phyloP scores from a whole-genome alignment of 1,140 invertebrate species.

The Ericerus pela region DNA sequence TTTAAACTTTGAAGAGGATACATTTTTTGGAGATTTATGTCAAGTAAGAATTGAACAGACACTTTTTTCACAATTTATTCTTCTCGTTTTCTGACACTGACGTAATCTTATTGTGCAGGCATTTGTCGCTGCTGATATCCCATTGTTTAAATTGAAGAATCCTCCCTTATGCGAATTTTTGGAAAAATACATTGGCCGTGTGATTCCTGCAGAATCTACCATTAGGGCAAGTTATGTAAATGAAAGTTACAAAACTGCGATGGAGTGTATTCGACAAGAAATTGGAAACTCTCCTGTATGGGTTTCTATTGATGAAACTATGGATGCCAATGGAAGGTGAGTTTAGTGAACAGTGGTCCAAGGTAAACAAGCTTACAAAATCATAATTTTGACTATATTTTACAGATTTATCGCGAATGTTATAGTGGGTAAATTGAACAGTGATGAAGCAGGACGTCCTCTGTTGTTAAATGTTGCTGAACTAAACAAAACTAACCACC shows the following conservation, averaged over 20 bases:
- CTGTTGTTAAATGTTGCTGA: background rate
- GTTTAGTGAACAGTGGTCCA: background rate
- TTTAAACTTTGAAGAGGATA: background rate
- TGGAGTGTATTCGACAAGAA: background rate
- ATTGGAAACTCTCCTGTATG: slow-evolving; percentile 1
- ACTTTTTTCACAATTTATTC: background rate
- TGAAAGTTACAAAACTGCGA: slow-evolving; percentile 2
- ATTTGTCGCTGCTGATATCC: background rate
- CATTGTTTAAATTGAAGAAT: background rate
- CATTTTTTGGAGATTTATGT: background rate
- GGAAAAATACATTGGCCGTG: slow-evolving; percentile 1
- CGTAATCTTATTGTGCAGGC: background rate
- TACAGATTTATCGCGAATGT: background rate
- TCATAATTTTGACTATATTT: background rate
- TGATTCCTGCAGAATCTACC: background rate
- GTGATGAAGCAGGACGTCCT: background rate
- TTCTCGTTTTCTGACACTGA: background rate
- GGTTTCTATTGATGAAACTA: slow-evolving; percentile 10
- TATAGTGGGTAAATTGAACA: background rate
- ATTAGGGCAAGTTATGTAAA: background rate
- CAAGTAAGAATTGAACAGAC: background rate
- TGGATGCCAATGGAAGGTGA: slow-evolving; percentile 1
- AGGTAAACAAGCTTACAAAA: background rate
- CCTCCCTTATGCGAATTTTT: slow-evolving; percentile 1
- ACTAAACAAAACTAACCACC: slow-evolving; percentile 3